These are phyloP conservation scores for Melanotaenia duboulayi DNA, from an alignment of 2,113 vertebrate species.

Conservation along the genomic window DNA sequence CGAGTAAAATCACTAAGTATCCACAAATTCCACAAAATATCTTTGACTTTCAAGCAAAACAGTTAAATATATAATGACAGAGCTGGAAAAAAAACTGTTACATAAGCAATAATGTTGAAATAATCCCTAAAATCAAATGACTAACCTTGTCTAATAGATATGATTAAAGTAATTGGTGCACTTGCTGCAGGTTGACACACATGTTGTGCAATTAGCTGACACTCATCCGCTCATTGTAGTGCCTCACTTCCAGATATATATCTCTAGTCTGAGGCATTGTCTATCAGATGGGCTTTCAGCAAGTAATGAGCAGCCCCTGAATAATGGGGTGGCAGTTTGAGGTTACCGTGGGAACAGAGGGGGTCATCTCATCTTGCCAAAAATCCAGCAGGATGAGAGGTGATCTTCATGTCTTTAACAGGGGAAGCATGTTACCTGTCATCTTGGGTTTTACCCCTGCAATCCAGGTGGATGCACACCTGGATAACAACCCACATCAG, in stretches of 20 bases:
- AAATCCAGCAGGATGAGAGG: constrained; percentile 32
- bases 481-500: constrained; percentile 38
- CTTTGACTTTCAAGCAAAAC: not conserved
- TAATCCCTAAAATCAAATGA: not conserved
- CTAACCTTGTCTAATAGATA: not conserved
- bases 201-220: not conserved
- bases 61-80: not conserved
- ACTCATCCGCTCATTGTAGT: not conserved
- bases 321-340: constrained; percentile 43
- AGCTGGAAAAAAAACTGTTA: constrained; percentile 2
- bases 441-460: constrained; percentile 30
- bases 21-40: not conserved
- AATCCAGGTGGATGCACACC: constrained; percentile 65
- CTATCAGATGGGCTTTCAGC: constrained; percentile 14
- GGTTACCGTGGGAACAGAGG: constrained; percentile 62
- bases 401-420: constrained; percentile 8
- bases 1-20: not conserved
- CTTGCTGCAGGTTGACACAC: not conserved
- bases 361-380: constrained; percentile 8
- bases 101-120: not conserved
- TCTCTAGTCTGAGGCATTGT: constrained; percentile 8
- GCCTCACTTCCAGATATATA: constrained; percentile 4
- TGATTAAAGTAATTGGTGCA: not conserved
- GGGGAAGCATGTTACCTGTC: constrained; percentile 32
- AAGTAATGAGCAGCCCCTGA: constrained; percentile 49